A percentile compares a stretch with the other conserved stretches of the same genome.
Conservation (phyloP, 2,797 vertebrate genomes). For the Euthynnus affinis region DNA sequence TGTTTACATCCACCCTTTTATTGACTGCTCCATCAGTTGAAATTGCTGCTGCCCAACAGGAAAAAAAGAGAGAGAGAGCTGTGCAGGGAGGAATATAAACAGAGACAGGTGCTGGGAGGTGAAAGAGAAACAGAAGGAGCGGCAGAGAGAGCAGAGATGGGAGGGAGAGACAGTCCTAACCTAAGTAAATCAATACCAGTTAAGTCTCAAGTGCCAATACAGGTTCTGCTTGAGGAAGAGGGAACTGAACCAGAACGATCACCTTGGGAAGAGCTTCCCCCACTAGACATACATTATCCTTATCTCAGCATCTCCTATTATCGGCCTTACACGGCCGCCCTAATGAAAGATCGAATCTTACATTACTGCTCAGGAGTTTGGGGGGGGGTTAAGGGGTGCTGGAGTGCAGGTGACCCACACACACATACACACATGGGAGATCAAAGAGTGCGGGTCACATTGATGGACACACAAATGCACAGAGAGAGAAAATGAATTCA, state of each 20-base stretch:
- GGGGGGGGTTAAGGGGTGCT: background rate
- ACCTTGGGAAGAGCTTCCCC: constrained; percentile 77
- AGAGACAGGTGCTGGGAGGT: constrained; percentile 62
- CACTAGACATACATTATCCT: constrained; percentile 68
- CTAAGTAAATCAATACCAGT: constrained; percentile 83
- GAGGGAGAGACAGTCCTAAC: constrained; percentile 70
- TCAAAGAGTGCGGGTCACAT: constrained; percentile 15
- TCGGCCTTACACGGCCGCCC: constrained; percentile 67
- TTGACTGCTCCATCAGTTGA: constrained; percentile 51
- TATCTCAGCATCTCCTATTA: constrained; percentile 80
- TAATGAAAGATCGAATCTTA: constrained; percentile 82
- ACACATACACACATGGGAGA: constrained; percentile 1
- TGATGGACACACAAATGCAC: constrained; percentile 8
- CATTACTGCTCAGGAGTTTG: constrained; percentile 52
- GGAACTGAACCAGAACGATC: constrained; percentile 81
- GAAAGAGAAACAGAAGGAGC: constrained; percentile 59
- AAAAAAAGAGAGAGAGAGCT: constrained; percentile 38
- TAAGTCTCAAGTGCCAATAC: constrained; percentile 85
- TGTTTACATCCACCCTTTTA: constrained; percentile 41
- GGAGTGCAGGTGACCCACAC: constrained; percentile 44
- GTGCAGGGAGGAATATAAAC: constrained; percentile 56
- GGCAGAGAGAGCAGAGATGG: constrained; percentile 13
- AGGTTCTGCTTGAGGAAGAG: constrained; percentile 82
- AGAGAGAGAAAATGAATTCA: background rate
- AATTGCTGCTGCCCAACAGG: constrained; percentile 26